Base-by-base conservation (phyloP, 2,113 vertebrate species). In the Miniopterus natalensis region DNA sequence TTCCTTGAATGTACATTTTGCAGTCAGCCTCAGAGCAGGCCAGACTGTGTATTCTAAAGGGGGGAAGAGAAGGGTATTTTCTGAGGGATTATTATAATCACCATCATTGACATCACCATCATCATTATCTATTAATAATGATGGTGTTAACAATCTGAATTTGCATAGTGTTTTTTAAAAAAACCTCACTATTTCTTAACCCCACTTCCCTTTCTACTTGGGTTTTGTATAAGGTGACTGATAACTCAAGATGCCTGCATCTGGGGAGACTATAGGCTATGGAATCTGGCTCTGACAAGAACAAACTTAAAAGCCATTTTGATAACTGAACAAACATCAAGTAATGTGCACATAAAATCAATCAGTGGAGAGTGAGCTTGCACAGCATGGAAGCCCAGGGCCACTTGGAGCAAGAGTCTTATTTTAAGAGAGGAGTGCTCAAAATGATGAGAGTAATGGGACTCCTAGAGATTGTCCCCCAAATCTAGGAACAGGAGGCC, bases 91-190 rank as follows among this genome's bases (percentile, higher is more conserved):
- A 74, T 81, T 81, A 42, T 73, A 61, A 84, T 87, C 51, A 81
- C n/a, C 13, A 71, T 66, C 42, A 59, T 49, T 51, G 17, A 27
- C 51, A 53, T 57, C 80, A 80, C 15, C 3, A 13, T 81, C 45
- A 68, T 14, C 31, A 2, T 84, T 74, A 63, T 61, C 68, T 95
- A 27, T 66, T 95, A 90, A 92, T 71, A 78, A 88, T 61, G 29
- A 51, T 77, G 18, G 13, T 70, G 20, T 75, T 94, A 86, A 88
- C 80, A 85, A 90, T 87, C 9, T 77, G 36, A 84, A 68, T 96
- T 88, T 95, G 51, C 36, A 53, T 71, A 78, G 2, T 84, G 47
- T 6, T 92, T 86, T 49, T 66, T 65, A 70, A 68, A 70, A 49
- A 27, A 57, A n/a, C 20, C 49, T 31, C n/a, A 36, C 47, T 47